These are phyloP conservation scores for Todus mexicanus DNA, from an alignment of 2,797 vertebrate genomes.

Conservation along the genomic window DNA sequence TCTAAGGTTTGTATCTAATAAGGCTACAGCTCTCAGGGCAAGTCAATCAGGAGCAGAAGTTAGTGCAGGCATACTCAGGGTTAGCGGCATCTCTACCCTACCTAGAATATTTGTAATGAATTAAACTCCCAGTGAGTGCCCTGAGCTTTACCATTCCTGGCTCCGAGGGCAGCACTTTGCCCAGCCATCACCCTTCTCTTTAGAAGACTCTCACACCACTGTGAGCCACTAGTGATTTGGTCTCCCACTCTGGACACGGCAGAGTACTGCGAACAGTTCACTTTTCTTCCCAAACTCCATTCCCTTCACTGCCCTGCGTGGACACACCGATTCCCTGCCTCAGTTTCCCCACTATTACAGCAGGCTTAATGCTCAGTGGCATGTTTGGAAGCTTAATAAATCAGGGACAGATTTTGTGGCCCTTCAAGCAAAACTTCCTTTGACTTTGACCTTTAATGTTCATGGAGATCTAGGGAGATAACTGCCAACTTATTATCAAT, in stretches of 20 bases:
- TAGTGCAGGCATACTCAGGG: background rate
- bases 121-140: background rate
- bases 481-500: constrained; percentile 28
- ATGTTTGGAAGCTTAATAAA: background rate
- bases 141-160: background rate
- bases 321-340: background rate
- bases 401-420: background rate
- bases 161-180: background rate
- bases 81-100: background rate
- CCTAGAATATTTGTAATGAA: background rate
- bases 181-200: background rate
- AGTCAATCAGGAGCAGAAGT: background rate
- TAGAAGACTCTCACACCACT: background rate
- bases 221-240: background rate
- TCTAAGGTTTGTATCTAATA: background rate
- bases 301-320: background rate
- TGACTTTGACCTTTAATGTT: constrained; percentile 34
- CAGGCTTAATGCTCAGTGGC: background rate
- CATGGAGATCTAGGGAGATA: background rate
- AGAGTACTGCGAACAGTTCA: rapidly evolving
- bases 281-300: background rate
- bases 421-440: background rate
- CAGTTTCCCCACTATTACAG: background rate
- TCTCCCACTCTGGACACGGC: background rate
- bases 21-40: background rate